These are phyloP conservation scores for Pantherophis guttatus DNA, from an alignment of 2,113 vertebrate species.

Conservation along the genomic window DNA sequence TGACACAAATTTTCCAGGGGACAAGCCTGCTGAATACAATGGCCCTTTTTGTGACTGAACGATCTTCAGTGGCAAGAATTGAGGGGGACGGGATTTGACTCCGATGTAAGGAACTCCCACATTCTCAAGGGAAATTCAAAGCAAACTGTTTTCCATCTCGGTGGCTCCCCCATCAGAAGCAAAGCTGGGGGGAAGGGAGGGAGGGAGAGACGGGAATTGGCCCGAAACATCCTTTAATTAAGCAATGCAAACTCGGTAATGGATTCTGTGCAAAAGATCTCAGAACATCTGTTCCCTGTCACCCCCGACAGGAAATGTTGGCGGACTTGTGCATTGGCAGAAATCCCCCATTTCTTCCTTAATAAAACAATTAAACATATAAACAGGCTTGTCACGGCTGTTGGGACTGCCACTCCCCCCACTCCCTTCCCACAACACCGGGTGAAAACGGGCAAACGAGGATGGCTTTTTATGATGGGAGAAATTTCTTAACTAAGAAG, in stretches of 20 bases:
- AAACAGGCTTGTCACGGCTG: conserved; percentile 37
- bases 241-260: conserved; percentile 49
- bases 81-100: not conserved
- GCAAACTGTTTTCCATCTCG: not conserved
- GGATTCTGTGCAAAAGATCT: conserved; percentile 40
- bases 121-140: not conserved
- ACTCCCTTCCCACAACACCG: not conserved
- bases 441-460: not conserved
- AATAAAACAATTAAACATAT: conserved; percentile 40
- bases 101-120: not conserved
- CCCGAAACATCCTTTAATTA: conserved; percentile 30
- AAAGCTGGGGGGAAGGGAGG: no score
- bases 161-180: no score
- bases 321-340: conserved; percentile 23
- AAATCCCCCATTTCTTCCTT: conserved; percentile 23
- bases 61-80: not conserved
- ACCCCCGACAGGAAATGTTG: conserved; percentile 44
- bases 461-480: not conserved
- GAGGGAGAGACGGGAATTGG: not conserved
- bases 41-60: not conserved
- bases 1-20: not conserved
- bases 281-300: conserved; percentile 11
- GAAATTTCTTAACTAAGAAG: not conserved
- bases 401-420: fast-evolving
- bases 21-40: no score